A percentile compares a stretch with the other conserved stretches of the same genome.
phyloP scores from a whole-genome alignment of 2,113 vertebrate species.

The Bolborhynchus lineola region DNA sequence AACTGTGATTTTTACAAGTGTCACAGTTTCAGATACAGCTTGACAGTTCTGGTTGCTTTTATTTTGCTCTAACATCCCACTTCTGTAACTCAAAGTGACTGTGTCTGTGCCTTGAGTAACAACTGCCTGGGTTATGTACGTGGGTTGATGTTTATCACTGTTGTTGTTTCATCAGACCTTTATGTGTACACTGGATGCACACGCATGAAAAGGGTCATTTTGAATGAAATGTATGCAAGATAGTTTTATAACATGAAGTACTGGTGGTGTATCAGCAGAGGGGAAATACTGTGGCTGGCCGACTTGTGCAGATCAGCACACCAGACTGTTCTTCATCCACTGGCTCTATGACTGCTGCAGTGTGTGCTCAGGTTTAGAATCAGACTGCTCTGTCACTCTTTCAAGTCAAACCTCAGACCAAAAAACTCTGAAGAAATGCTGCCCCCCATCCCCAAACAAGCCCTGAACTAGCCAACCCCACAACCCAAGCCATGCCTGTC shows the following conservation, averaged over 20 bases:
- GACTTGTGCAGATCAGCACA: neutral
- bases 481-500: neutral
- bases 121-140: accelerated
- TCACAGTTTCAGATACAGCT: neutral
- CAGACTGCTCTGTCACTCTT: neutral
- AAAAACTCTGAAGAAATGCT: neutral
- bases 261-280: neutral
- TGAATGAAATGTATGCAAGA: neutral
- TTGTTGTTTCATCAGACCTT: neutral
- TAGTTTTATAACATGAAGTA: neutral
- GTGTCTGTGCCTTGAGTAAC: neutral
- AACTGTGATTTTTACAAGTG: neutral
- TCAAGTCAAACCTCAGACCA: neutral
- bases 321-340: neutral
- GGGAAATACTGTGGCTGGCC: neutral
- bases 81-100: neutral
- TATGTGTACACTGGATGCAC: neutral
- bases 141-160: neutral
- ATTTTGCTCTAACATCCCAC: neutral
- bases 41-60: neutral
- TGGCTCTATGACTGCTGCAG: neutral
- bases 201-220: neutral
- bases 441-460: neutral
- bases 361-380: neutral
- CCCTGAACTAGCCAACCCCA: neutral